phyloP scores from a whole-genome alignment of 2,888 invertebrate species.

The Epiblema foenella region DNA sequence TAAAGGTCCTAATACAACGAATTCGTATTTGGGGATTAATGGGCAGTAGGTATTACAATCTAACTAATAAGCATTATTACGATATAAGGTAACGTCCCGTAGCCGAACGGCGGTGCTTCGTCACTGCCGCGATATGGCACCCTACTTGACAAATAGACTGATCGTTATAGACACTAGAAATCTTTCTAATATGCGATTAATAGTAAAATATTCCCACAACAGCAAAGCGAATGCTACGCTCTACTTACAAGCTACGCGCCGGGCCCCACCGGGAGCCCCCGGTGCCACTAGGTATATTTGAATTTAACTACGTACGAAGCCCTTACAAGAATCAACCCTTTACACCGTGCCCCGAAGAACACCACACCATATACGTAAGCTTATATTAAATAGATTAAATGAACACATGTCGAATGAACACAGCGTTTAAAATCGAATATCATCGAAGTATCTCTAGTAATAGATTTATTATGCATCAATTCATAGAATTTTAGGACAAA shows the following conservation, averaged over 20 bases:
- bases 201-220: conserved; percentile 27
- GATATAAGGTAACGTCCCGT: conserved; percentile 39
- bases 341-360: conserved; percentile 35
- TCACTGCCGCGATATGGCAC: conserved; percentile 39
- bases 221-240: conserved; percentile 34
- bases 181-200: conserved; percentile 40
- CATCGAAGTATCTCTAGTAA: conserved; percentile 58
- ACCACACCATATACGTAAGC: conserved; percentile 50
- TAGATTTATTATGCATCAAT: conserved; percentile 53
- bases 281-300: conserved; percentile 28
- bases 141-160: conserved; percentile 36
- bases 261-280: not conserved
- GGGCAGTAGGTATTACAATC: conserved; percentile 38
- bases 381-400: conserved; percentile 60
- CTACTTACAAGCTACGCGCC: conserved; percentile 35
- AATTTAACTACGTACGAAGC: conserved; percentile 42
- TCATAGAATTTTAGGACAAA: conserved; percentile 60
- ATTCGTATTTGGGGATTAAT: conserved; percentile 37
- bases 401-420: conserved; percentile 80
- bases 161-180: conserved; percentile 24
- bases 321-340: conserved; percentile 36
- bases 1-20: conserved; percentile 38
- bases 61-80: conserved; percentile 41
- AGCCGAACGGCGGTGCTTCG: conserved; percentile 13
- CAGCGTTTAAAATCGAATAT: conserved; percentile 63